These are phyloP conservation scores for Hyles lineata DNA, from an alignment of 2,888 invertebrate genomes.

Conservation along the genomic window DNA sequence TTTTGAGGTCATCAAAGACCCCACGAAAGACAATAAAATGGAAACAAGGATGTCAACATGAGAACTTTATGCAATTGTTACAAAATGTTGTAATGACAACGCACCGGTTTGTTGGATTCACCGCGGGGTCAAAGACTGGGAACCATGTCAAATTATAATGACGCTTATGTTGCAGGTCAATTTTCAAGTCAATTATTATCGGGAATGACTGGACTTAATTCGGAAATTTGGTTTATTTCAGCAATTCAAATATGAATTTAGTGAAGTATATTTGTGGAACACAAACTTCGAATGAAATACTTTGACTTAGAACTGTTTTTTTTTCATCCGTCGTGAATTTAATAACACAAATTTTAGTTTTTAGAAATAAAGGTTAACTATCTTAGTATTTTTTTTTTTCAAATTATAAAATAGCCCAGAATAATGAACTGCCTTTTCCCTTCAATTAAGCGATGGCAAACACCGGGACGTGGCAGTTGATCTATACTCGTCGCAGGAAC, in stretches of 20 bases:
- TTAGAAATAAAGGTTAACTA: no score
- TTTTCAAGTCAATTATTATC: background rate
- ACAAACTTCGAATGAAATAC: no score
- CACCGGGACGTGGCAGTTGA: no score
- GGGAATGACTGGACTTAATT: background rate
- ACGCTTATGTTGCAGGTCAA: background rate
- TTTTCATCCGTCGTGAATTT: no score
- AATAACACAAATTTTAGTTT: no score
- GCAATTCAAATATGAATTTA: background rate
- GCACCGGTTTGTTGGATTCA: conserved; percentile 6
- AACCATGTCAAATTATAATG: conserved; percentile 24
- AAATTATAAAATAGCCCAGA: no score
- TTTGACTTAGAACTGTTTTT: no score
- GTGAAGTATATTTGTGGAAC: no score
- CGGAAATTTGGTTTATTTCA: background rate
- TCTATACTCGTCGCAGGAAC: no score
- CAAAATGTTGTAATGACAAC: conserved; percentile 11
- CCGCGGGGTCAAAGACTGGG: conserved; percentile 21
- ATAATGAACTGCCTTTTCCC: no score
- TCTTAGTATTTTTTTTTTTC: no score
- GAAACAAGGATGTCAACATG: conserved; percentile 6
- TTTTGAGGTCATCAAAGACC: background rate
- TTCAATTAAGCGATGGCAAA: no score
- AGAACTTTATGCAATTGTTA: background rate
- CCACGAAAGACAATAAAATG: background rate